A percentile compares a stretch with the other conserved stretches of the same genome.
phyloP scores from a whole-genome alignment of 2,113 vertebrate species.

The Mustelus asterias region DNA sequence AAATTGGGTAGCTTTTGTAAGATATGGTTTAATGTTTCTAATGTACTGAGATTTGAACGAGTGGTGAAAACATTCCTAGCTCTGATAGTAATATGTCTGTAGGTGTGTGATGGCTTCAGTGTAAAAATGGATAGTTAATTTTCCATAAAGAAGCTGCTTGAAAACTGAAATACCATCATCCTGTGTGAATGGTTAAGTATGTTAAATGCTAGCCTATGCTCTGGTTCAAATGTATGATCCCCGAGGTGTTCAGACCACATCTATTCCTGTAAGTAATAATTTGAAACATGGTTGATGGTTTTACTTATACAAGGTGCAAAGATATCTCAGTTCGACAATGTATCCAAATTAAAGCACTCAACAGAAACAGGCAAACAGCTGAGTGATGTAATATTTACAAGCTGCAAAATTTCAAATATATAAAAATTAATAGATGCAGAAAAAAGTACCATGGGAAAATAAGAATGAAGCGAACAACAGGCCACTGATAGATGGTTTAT shows the following conservation, averaged over 20 bases:
- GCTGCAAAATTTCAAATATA: not conserved
- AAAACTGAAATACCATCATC: not conserved
- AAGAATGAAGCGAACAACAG: not conserved
- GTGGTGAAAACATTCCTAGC: not conserved
- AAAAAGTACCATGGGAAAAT: not conserved
- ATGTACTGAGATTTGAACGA: not conserved
- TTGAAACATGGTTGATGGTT: not conserved
- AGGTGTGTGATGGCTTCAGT: not conserved
- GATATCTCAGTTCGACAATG: not conserved
- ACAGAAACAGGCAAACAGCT: not conserved
- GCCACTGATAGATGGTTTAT: not conserved
- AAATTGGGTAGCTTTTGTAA: not conserved
- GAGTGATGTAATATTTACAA: constrained; percentile 9
- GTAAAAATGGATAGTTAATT: constrained; percentile 9
- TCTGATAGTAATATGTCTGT: not conserved
- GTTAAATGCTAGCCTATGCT: not conserved
- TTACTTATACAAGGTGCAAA: constrained; percentile 1
- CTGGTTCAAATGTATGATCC: not conserved
- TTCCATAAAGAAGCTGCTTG: constrained; percentile 15
- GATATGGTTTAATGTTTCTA: not conserved
- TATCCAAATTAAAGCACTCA: not conserved
- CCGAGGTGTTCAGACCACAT: not conserved
- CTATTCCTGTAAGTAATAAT: not conserved
- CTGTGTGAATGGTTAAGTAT: not conserved
- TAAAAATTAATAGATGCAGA: not conserved